These are phyloP conservation scores for Chymomyza fuscimana DNA, from an alignment of 2,888 invertebrate species.

Conservation along the genomic window DNA sequence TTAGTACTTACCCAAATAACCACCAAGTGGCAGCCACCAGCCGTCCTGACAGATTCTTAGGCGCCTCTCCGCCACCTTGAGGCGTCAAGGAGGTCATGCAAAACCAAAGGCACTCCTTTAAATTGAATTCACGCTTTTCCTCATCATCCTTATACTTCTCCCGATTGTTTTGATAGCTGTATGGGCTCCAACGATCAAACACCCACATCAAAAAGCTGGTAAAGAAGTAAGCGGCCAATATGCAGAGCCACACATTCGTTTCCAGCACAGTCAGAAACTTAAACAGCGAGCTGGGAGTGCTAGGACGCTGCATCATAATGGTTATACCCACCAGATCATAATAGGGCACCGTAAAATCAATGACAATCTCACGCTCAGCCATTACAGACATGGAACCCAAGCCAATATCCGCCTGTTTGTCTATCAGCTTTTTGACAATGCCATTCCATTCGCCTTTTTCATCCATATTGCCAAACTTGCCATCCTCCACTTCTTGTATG, in stretches of 20 bases:
- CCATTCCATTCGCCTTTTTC: conserved; percentile 92
- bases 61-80: conserved; percentile 96
- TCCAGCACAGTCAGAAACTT: conserved; percentile 98
- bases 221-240: conserved; percentile 95
- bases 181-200: conserved; percentile 98
- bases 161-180: conserved; percentile 96
- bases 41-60: conserved; percentile 96
- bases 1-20: conserved; percentile 89
- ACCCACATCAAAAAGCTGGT: conserved; percentile 97
- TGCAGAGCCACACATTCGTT: conserved; percentile 97
- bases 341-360: conserved; percentile 98
- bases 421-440: conserved; percentile 89
- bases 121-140: conserved; percentile 95
- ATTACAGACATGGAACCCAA: conserved; percentile 96
- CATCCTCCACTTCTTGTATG: conserved; percentile 89
- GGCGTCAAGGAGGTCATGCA: conserved; percentile 99
- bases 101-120: conserved; percentile 99
- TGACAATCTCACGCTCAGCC: conserved; percentile 97
- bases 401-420: conserved; percentile 95
- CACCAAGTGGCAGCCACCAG: conserved; percentile 99
- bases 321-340: conserved; percentile 98
- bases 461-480: conserved; percentile 93
- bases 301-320: conserved; percentile 95
- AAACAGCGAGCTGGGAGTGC: conserved; percentile 94
- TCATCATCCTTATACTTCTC: conserved; percentile 96